Percentiles rank a stretch among this genome's conserved stretches.
These are phyloP conservation scores for Stramonita haemastoma DNA, from an alignment of 2,888 invertebrate genomes.

Conservation along the genomic window DNA sequence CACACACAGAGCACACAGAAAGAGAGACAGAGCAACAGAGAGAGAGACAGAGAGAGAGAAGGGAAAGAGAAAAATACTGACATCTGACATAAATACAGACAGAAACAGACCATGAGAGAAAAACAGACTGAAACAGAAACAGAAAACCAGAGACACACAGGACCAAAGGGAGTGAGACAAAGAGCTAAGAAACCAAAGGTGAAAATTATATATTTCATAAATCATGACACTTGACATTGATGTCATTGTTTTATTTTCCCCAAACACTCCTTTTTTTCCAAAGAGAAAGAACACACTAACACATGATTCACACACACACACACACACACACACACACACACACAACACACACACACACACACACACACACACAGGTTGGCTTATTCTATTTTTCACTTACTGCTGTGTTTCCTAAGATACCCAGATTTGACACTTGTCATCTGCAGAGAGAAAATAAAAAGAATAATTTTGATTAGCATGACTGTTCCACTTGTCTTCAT, in stretches of 20 bases:
- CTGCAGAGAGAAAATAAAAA: slow-evolving; percentile 28
- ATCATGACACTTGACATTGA: background rate
- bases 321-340: too few species aligned
- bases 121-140: background rate
- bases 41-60: background rate
- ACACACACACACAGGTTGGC: background rate
- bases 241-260: background rate
- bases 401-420: slow-evolving; percentile 68
- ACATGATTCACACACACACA: too few species aligned
- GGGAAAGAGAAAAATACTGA: background rate
- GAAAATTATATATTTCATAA: too few species aligned
- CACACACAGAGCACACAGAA: background rate
- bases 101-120: background rate
- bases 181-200: background rate
- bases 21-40: too few species aligned
- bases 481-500: background rate
- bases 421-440: slow-evolving; percentile 64
- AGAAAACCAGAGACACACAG: background rate
- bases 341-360: too few species aligned
- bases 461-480: background rate
- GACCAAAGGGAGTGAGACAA: background rate
- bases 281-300: background rate
- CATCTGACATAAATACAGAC: background rate
- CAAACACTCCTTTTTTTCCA: background rate
- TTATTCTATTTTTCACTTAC: slow-evolving; percentile 58